Evolutionary conservation across 2,888 invertebrate genomes (phyloP), one percentile per base, ranked within the genome.

Genomic region (Pollenia griseotomentosa): DNA sequence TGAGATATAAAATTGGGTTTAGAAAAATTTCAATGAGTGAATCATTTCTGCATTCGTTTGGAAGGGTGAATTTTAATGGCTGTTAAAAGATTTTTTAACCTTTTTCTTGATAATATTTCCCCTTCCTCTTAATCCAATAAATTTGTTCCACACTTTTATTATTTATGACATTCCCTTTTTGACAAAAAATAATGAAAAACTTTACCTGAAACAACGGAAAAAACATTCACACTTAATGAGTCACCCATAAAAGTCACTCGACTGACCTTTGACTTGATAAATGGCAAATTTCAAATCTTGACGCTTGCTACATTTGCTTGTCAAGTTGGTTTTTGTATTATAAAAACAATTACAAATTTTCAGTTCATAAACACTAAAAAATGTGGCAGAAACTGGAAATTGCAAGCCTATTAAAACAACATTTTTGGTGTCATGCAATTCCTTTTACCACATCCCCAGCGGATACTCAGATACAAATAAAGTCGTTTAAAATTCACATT

Each of bases 381-480:
- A 48, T 33, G 71, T 71, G 53, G 44, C 71, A 44, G 16, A 48
- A 61, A 53, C 8, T 53, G 81, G 63, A 77, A 80, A 86, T 83
- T 83, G 70, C 61, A 74, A 86, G 65, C 7, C 68, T 70, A 86
- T 86, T 86, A 83, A 83, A 74, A 79, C 16, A 68, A 77, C 70
- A 70, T 73, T 83, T 59, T 53, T 48, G 79, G 78, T 65, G 83
- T 74, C 86, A 83, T 70, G 73, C 83, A 75, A 75, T 86, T 78
- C 78, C 74, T 42, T 59, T 33, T 79, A 51, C 46, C 74, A 82
- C 85, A 85, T 78, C 71, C 51, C 66, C 59, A 66, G 59, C 66
- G 51, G 59, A 61, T 44, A 53, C 57, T 11, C 23, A 44, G 23
- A n/a, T 23, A 53, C 16, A 68, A 65, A 65, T 77, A 77, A 55